A percentile compares a stretch with the other conserved stretches of the same genome.
Evolutionary conservation across 2,888 invertebrate genomes (phyloP).

Genomic region (Ornithoptera priamus): DNA sequence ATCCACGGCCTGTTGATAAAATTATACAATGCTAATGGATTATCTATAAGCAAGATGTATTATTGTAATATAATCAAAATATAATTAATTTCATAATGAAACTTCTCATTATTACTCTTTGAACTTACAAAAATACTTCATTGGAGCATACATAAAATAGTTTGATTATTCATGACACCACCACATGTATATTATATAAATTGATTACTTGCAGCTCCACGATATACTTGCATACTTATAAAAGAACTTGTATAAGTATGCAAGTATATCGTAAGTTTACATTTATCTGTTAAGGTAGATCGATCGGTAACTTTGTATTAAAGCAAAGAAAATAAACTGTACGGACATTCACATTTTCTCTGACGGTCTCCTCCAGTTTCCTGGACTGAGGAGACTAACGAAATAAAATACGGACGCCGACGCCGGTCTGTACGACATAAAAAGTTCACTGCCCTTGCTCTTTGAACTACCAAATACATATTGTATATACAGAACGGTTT

Average conservation of each 20-base stretch:
- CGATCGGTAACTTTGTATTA: slow-evolving; percentile 34
- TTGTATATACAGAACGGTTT: neutral
- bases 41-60: too few relatives aligned
- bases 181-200: neutral
- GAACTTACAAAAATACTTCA: neutral
- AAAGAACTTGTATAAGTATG: neutral
- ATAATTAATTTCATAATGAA: too few relatives aligned
- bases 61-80: too few relatives aligned
- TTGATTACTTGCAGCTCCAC: neutral
- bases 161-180: slow-evolving; percentile 6
- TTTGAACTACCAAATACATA: slow-evolving; percentile 25
- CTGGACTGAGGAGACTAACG: slow-evolving; percentile 48
- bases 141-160: neutral
- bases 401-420: slow-evolving; percentile 69
- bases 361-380: slow-evolving; percentile 50
- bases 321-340: slow-evolving; percentile 50
- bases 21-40: too few relatives aligned
- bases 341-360: slow-evolving; percentile 52
- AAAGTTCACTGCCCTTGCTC: slow-evolving; percentile 62
- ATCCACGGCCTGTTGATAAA: too few relatives aligned
- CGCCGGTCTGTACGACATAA: slow-evolving; percentile 65
- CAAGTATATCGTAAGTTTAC: neutral
- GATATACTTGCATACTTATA: too few relatives aligned
- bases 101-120: neutral
- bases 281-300: neutral